Evolutionary conservation across 1,140 invertebrate species (phyloP), one percentile per base, ranked within the genome.

Genomic region (Drosophila eugracilis): DNA sequence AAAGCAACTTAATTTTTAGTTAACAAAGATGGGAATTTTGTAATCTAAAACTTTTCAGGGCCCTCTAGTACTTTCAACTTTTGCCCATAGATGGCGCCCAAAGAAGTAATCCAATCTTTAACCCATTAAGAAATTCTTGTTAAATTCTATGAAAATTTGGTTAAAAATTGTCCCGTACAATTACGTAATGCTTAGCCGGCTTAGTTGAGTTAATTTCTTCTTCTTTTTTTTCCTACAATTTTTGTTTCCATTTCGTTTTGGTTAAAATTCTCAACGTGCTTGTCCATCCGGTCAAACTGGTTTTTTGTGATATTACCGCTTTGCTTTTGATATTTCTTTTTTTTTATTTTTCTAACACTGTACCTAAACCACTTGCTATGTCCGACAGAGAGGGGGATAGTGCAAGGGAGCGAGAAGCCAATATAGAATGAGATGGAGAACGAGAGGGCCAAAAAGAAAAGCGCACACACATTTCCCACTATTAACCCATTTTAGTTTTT

Each of bases 401-500:
- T 36, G 14, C 2, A 9, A n/a, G 22, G 5, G 28, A 19, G 26
- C 15, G 49, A 22, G 44, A 22, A 32, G 14, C 5, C 9, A 12
- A 14, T 10, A 47, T 12, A 5, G 39, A 21, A 36, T 9, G 12
- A 19, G 22, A 9, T 14, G 6, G 15, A 17, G 36, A 17, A n/a
- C 5, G 44, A 21, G 21, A 26, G 17, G 4, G 14, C n/a, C 37
- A 5, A 52, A 52, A 54, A 5, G 66, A 49, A 58, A 71, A 59
- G 45, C 67, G 53, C 67, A 71, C 45, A 71, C 45, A 66, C 75
- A 85, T 76, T 80, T 85, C 72, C 80, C 80, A 80, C 80, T 80
- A 77, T 85, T 85, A 85, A 85, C 81, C 80, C 81, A 85, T 80
- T 85, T 84, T 37, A 71, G 63, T 79, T 69, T 69, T 67, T 59